Evolutionary conservation across 1,140 invertebrate species (phyloP), one percentile per base, ranked within the genome.

Genomic region (Psix sp.): DNA sequence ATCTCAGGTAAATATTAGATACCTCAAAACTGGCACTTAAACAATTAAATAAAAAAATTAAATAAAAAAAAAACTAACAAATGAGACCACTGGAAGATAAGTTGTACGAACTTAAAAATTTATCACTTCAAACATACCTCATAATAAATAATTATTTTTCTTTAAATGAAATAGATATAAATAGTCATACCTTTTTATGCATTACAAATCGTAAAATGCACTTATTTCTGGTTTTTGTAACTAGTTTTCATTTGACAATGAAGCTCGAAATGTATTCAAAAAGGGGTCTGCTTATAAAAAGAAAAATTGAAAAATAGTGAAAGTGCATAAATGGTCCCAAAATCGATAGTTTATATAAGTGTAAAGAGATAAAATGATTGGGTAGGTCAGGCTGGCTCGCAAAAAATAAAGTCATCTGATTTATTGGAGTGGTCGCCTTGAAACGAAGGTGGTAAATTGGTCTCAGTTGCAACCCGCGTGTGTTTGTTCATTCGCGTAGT

Each of bases 401-500:
- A 52, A 21, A 9, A 68, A 49, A 24, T 36, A n/a, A n/a, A n/a
- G n/a, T n/a, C n/a, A n/a, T n/a, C n/a, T n/a, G n/a, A n/a, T n/a
- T n/a, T n/a, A n/a, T n/a, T n/a, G n/a, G n/a, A n/a, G n/a, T n/a
- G n/a, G n/a, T n/a, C 26, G 7, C 26, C 6, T 29, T 29, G 26
- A 57, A 57, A 45, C 17, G 18, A 62, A 36, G 35, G 26, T 33
- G 17, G 26, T 38, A 40, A 57, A 49, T 36, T 59, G 29, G 39
- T 33, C 45, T 60, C n/a, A 51, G 38, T 57, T 13, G 39, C 21
- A 57, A 63, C 43, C 68, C 59, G 57, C 46, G 43, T 48, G 59
- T 65, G 67, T 71, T 62, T 31, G 26, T 54, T 70, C 59, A 51
- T 68, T 72, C 48, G 52, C 60, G 54, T 74, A 59, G 48, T 39